phyloP scores from a whole-genome alignment of 2,797 vertebrate species.

The Xyrichtys novacula region DNA sequence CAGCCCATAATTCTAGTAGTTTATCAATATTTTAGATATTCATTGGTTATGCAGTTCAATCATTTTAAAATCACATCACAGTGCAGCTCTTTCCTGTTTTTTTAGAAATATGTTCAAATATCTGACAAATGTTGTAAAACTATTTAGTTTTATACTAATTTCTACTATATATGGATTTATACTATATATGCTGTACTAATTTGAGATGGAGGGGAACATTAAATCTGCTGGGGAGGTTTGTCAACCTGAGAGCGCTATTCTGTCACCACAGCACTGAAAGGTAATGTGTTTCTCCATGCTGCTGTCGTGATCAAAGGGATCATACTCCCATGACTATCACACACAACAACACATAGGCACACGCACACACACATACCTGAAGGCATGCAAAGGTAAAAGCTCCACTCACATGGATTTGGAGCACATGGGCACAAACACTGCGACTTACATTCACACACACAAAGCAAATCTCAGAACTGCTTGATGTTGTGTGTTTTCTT shows the following conservation, averaged over 20 bases:
- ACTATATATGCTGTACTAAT: too few relatives aligned
- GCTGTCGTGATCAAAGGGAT: conserved; percentile 74
- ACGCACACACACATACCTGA: conserved; percentile 3
- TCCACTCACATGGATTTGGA: background rate
- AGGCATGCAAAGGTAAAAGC: background rate
- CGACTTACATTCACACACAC: conserved; percentile 40
- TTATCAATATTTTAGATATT: conserved; percentile 27
- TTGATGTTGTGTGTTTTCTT: conserved; percentile 66
- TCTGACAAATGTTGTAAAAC: conserved; percentile 36
- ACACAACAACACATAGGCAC: conserved; percentile 53
- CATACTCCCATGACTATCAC: conserved; percentile 63
- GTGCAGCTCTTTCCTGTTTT: background rate
- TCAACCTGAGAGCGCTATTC: conserved; percentile 67
- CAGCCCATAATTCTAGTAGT: background rate
- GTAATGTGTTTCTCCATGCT: conserved; percentile 77
- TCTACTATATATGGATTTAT: too few relatives aligned
- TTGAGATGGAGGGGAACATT: conserved; percentile 58
- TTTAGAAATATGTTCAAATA: conserved; percentile 34
- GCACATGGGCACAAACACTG: conserved; percentile 14
- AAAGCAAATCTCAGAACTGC: conserved; percentile 50
- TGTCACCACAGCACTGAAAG: conserved; percentile 57
- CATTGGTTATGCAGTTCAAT: conserved; percentile 13
- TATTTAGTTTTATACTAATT: conserved; percentile 41
- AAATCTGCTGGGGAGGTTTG: conserved; percentile 63
- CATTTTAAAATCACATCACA: conserved; percentile 28